These are phyloP conservation scores for Hemibagrus wyckioides DNA, from an alignment of 2,113 vertebrate genomes.

Conservation along the genomic window DNA sequence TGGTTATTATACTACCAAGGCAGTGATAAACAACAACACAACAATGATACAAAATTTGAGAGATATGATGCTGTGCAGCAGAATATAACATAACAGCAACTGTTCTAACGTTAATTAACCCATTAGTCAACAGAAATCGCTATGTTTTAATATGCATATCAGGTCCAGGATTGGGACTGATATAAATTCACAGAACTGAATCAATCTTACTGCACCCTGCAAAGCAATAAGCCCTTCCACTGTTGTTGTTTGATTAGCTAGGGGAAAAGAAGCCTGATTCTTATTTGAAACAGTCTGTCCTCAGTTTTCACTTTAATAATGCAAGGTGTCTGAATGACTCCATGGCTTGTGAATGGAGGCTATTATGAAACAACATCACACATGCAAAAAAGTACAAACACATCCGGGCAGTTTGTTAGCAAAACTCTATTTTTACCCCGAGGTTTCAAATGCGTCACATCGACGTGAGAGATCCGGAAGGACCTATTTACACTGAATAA, in stretches of 20 bases:
- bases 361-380: not conserved
- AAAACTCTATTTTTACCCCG: conserved; percentile 18
- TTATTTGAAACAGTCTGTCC: not conserved
- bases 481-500: conserved; percentile 29
- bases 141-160: not conserved
- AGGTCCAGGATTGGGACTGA: not conserved
- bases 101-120: not conserved
- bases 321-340: not conserved
- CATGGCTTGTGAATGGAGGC: not conserved
- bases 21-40: not conserved
- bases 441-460: conserved; percentile 26
- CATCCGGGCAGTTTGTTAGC: conserved; percentile 11
- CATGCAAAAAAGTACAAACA: conserved; percentile 19
- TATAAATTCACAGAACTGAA: conserved; percentile 8
- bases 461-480: conserved; percentile 7
- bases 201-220: not conserved
- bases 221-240: not conserved
- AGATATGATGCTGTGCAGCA: not conserved
- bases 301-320: not conserved
- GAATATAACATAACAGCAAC: not conserved
- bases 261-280: not conserved
- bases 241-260: not conserved
- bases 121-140: not conserved
- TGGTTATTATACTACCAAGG: not conserved
- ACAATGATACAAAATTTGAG: not conserved